Evolutionary conservation across 2,888 invertebrate genomes (phyloP).

Genomic region (Phrixothrix hirtus): DNA sequence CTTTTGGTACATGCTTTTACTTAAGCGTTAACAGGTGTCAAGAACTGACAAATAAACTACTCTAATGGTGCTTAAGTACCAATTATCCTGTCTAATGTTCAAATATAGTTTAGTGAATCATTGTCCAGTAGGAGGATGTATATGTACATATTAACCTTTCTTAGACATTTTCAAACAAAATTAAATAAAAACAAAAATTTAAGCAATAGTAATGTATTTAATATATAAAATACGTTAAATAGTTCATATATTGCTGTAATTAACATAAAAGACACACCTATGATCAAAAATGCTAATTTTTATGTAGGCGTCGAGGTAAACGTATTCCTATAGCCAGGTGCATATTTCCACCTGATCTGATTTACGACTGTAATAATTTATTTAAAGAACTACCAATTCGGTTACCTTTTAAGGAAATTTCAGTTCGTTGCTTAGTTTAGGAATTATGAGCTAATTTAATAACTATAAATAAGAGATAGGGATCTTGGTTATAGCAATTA

Average conservation of each 20-base stretch:
- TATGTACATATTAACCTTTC: too few species aligned
- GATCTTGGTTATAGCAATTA: too few species aligned
- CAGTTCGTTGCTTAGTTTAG: background rate
- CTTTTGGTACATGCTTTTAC: too few species aligned
- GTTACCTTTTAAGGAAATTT: slow-evolving; percentile 12
- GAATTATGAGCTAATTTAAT: too few species aligned
- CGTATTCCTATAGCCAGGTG: slow-evolving; percentile 36
- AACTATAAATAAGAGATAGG: too few species aligned
- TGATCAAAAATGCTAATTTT: slow-evolving; percentile 38
- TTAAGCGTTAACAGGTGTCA: background rate
- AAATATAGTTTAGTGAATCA: too few species aligned
- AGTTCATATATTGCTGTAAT: slow-evolving; percentile 24
- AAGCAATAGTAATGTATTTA: slow-evolving; percentile 4
- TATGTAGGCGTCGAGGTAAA: slow-evolving; percentile 38
- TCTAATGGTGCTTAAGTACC: background rate
- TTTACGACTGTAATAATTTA: slow-evolving; percentile 29
- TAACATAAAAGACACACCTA: slow-evolving; percentile 35
- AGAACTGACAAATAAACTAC: background rate
- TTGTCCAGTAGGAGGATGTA: too few species aligned
- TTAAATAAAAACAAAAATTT: background rate
- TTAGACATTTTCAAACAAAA: too few species aligned
- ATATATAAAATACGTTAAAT: slow-evolving; percentile 7
- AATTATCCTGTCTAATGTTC: background rate
- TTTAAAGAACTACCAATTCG: slow-evolving; percentile 16
- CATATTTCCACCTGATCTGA: slow-evolving; percentile 35